These are phyloP conservation scores for Byasa hedistus DNA, from an alignment of 2,888 invertebrate genomes.

Conservation along the genomic window DNA sequence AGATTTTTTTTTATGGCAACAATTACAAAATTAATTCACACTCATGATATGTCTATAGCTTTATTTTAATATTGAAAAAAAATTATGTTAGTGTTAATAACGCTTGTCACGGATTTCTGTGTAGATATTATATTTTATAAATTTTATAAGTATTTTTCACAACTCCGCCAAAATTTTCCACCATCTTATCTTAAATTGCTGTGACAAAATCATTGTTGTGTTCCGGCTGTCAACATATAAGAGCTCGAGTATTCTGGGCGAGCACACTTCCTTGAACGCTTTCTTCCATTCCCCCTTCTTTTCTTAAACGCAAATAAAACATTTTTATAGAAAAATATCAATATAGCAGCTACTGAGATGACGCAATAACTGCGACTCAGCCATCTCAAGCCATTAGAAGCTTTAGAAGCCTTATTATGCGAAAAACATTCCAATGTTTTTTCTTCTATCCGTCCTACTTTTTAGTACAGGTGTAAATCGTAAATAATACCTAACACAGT, in stretches of 20 bases:
- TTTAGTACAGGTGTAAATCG: slow-evolving; percentile 2
- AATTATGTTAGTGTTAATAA: not conserved
- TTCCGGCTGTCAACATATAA: no score
- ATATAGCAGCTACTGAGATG: not conserved
- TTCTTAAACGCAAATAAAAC: not conserved
- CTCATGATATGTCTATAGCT: not conserved
- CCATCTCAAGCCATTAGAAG: slow-evolving; percentile 3
- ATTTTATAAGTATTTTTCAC: no score
- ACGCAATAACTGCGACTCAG: not conserved
- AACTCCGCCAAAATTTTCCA: no score
- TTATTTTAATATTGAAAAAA: not conserved
- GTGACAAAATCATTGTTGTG: no score
- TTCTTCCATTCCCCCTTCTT: no score
- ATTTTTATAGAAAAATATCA: not conserved
- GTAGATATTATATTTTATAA: no score
- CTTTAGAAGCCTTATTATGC: slow-evolving; percentile 10
- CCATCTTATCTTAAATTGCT: no score
- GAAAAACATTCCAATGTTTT: slow-evolving; percentile 7
- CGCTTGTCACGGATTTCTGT: no score
- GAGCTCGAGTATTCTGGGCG: no score
- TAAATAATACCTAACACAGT: not conserved
- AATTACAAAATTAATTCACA: not conserved
- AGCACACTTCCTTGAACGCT: no score
- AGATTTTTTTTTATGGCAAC: not conserved
- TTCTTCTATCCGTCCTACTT: slow-evolving; percentile 9